A percentile compares a stretch with the other conserved stretches of the same genome.
These are phyloP conservation scores for Emmelina monodactyla DNA, from an alignment of 2,888 invertebrate species.

Conservation along the genomic window DNA sequence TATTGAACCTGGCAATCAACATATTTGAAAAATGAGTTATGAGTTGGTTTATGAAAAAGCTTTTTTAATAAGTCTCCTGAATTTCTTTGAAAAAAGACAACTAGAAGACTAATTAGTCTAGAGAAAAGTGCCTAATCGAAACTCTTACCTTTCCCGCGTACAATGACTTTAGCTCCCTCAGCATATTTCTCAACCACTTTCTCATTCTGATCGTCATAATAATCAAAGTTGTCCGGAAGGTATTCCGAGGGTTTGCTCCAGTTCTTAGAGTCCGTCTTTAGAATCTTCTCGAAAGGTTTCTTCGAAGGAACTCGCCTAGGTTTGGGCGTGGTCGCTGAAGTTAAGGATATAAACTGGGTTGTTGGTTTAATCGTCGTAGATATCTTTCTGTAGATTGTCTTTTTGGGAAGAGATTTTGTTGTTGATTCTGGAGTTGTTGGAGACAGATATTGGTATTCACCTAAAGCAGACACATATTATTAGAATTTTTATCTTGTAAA, in stretches of 20 bases:
- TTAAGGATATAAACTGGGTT: constrained; percentile 7
- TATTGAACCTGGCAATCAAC: constrained; percentile 79
- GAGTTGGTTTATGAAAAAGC: no score
- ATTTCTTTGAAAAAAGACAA: no score
- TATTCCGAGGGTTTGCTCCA: constrained; percentile 45
- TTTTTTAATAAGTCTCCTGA: no score
- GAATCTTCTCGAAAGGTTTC: constrained; percentile 37
- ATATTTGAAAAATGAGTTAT: no score
- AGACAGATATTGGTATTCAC: constrained; percentile 52
- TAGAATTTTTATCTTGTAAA: neutral
- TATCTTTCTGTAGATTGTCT: constrained; percentile 39
- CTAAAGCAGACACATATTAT: constrained; percentile 23
- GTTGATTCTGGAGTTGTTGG: constrained; percentile 39
- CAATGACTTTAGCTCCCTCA: constrained; percentile 65
- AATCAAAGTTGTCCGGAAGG: constrained; percentile 71
- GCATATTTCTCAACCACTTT: constrained; percentile 50
- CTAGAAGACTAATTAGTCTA: no score
- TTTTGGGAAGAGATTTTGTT: constrained; percentile 31
- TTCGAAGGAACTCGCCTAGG: constrained; percentile 22
- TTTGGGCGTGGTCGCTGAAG: constrained; percentile 17
- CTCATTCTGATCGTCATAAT: constrained; percentile 73
- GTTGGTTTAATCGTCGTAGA: constrained; percentile 39
- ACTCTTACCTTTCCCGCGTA: constrained; percentile 57
- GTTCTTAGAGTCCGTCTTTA: constrained; percentile 25
- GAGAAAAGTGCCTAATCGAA: no score